A percentile compares a stretch with the other conserved stretches of the same genome.
Conservation (phyloP, 1,140 invertebrate species). For the Zaprionus davidi region DNA sequence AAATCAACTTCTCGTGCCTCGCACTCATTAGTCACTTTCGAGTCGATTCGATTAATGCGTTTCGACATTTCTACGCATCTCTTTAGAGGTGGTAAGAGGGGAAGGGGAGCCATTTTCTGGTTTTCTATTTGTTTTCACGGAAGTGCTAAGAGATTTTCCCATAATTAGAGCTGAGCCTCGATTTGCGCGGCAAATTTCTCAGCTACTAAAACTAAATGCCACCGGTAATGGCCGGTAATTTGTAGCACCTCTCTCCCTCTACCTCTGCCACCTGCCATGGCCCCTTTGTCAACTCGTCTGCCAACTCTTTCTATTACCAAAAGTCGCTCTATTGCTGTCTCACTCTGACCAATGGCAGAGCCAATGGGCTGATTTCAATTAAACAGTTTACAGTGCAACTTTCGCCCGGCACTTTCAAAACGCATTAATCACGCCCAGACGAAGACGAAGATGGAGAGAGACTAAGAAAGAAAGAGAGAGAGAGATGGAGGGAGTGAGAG, state of each 20-base stretch:
- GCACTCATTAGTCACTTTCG: constrained; percentile 71
- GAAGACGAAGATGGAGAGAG: neutral
- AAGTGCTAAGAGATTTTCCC: constrained; percentile 74
- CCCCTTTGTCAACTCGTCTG: neutral
- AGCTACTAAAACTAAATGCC: constrained; percentile 71
- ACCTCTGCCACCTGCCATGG: no score
- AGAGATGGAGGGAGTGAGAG: neutral
- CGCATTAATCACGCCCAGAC: constrained; percentile 58
- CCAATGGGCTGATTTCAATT: constrained; percentile 68
- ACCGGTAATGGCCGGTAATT: constrained; percentile 76
- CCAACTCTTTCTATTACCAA: constrained; percentile 11
- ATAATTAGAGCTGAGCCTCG: constrained; percentile 69
- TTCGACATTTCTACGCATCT: constrained; percentile 74
- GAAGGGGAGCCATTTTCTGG: constrained; percentile 8
- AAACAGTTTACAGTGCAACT: constrained; percentile 53
- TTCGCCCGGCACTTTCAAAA: constrained; percentile 62
- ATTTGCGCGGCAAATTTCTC: constrained; percentile 73
- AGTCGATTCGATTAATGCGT: constrained; percentile 78
- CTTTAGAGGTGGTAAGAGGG: neutral
- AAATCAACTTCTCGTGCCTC: constrained; percentile 20
- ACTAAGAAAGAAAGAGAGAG: neutral
- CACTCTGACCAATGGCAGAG: neutral
- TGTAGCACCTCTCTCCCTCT: constrained; percentile 12
- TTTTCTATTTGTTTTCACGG: constrained; percentile 66
- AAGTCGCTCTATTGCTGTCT: constrained; percentile 12